Percentiles rank a stretch among this genome's conserved stretches.
phyloP scores from a whole-genome alignment of 1,140 invertebrate genomes.

The Caerostris darwini region DNA sequence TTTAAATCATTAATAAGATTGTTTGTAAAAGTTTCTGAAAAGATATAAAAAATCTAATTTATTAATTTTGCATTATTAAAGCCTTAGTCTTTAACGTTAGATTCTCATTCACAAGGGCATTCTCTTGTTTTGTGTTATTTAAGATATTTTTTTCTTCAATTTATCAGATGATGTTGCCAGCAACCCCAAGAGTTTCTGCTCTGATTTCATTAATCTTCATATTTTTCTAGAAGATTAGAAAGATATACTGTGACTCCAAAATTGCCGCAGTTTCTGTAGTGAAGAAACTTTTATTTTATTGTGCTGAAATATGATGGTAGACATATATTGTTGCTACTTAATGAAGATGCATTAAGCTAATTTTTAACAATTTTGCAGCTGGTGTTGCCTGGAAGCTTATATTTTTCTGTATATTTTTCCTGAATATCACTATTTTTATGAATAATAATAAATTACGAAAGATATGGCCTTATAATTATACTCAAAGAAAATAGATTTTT shows the following conservation, averaged over 20 bases:
- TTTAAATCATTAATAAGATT: background rate
- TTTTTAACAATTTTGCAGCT: background rate
- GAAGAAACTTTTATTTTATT: background rate
- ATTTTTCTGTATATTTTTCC: background rate
- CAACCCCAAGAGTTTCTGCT: background rate
- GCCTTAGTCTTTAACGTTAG: background rate
- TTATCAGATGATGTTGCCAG: background rate
- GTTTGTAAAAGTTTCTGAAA: background rate
- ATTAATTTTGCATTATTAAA: background rate
- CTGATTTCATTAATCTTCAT: constrained; percentile 23
- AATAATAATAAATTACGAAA: background rate
- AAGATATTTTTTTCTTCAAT: background rate
- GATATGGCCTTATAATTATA: too few species aligned
- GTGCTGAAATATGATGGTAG: constrained; percentile 1
- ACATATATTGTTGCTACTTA: background rate
- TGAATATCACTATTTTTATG: background rate
- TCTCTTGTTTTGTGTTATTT: background rate
- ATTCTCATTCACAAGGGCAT: background rate
- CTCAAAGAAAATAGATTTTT: too few species aligned
- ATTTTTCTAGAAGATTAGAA: background rate
- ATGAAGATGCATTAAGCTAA: constrained; percentile 25
- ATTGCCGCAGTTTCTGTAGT: background rate
- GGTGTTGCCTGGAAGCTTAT: background rate
- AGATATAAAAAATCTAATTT: background rate
- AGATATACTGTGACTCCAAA: background rate